Base-by-base conservation (phyloP, 2,797 vertebrate genomes). In the Gadopsis bispinosus region DNA sequence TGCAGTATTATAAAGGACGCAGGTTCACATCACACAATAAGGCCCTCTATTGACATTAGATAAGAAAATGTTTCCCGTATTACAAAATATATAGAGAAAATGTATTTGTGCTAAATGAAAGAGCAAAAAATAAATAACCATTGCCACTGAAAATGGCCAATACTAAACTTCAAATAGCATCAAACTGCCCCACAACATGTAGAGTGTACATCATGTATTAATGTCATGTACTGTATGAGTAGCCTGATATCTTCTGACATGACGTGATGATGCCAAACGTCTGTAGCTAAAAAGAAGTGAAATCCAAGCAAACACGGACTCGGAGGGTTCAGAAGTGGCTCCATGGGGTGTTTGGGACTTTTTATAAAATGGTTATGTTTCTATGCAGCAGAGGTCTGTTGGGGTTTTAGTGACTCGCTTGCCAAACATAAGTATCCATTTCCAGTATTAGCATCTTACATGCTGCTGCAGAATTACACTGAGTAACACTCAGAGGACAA, bases 401-500 rank as follows among this genome's bases (percentile, higher is more conserved):
- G 31, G 47, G 16, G n/a, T 48, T 75, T 59, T 31, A 10, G 5
- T 17, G 16, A 43, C 22, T 63, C 58, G 48, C 5, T 22, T 31
- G 22, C 11, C 13, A 7, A 59, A 62, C 5, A 17, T 29, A 1
- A 17, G 16, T 12, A 45, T n/a, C 26, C 26, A 26, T 26, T 26
- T 26, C 26, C 26, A 17, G 16, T 12, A 45, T n/a, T 39, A 4
- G 39, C 11, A 16, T 35, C 45, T 69, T 43, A 54, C 29, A 20
- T 7, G 53, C 48, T 43, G 67, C 68, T 62, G 51, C 8, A 22
- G 22, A 67, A 10, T 16, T 10, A 39, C 37, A 17, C 53, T 43
- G 17, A 69, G 56, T 19, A 70, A 72, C 66, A 17, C 41, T 41
- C 13, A 60, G 31, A 58, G 12, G 9, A 69, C 69, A 31, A 60